Conservation (phyloP, 2,113 vertebrate genomes). For the Apodemus speciosus region DNA sequence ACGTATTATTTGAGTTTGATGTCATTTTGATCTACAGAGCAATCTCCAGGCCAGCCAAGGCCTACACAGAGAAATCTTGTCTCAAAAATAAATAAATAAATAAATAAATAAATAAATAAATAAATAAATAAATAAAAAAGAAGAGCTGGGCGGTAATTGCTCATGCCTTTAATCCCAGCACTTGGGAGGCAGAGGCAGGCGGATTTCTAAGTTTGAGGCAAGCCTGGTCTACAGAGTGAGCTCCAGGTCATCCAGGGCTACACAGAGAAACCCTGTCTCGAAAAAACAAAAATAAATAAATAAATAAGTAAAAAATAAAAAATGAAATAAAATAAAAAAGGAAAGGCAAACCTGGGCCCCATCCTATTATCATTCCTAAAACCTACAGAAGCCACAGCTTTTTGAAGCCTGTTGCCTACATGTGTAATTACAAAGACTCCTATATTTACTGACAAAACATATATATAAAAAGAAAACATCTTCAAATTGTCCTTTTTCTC, state of each 20-base stretch:
- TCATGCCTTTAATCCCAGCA: too few relatives aligned
- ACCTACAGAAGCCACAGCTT: background rate
- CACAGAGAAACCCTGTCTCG: background rate
- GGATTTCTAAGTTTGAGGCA: too few relatives aligned
- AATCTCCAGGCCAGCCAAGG: background rate
- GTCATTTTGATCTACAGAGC: background rate
- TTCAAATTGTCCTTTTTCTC: background rate
- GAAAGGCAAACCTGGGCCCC: background rate
- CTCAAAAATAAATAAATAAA: background rate
- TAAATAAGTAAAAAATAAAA: background rate
- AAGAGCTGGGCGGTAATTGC: background rate
- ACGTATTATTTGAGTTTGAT: background rate
- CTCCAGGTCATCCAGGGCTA: background rate
- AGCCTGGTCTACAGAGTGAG: background rate
- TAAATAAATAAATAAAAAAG: too few relatives aligned
- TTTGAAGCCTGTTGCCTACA: background rate
- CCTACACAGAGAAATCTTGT: background rate
- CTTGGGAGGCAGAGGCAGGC: too few relatives aligned
- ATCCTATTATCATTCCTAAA: background rate
- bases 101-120: background rate
- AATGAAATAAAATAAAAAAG: background rate
- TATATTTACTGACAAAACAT: background rate
- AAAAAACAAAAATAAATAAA: background rate
- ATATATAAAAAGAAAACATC: background rate
- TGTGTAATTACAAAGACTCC: background rate